Evolutionary conservation across 2,888 invertebrate species (phyloP).

Genomic region (Machimus atricapillus): DNA sequence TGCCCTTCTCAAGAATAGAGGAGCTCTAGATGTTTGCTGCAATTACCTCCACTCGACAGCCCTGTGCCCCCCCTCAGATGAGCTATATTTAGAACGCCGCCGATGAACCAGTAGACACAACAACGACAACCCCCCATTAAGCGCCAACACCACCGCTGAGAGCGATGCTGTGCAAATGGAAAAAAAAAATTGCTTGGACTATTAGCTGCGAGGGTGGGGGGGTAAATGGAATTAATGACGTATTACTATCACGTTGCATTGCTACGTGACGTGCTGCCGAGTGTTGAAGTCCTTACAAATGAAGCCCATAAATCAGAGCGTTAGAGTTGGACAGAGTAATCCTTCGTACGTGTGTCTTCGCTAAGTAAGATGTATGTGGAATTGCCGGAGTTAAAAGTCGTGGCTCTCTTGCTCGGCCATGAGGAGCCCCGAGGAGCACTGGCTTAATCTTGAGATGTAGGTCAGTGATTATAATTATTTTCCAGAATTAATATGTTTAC

Average conservation of each 20-base stretch:
- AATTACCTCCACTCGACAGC: neutral
- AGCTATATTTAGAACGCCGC: neutral
- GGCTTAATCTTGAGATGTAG: slow-evolving; percentile 34
- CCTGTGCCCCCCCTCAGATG: neutral
- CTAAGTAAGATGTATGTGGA: slow-evolving; percentile 39
- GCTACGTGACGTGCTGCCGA: slow-evolving; percentile 31
- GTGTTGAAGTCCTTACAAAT: slow-evolving; percentile 40
- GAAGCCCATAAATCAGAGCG: slow-evolving; percentile 33
- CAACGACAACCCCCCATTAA: neutral
- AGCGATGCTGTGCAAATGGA: neutral
- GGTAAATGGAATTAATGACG: slow-evolving; percentile 38
- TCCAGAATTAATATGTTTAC: slow-evolving; percentile 18
- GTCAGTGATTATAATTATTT: slow-evolving; percentile 38
- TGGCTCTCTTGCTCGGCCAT: neutral
- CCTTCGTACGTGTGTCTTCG: slow-evolving; percentile 34
- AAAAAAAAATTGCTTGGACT: neutral
- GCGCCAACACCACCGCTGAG: neutral
- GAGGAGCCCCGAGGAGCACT: neutral
- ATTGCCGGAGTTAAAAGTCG: slow-evolving; percentile 32
- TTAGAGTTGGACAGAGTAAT: slow-evolving; percentile 30
- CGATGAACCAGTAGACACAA: neutral
- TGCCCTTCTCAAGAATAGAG: neutral
- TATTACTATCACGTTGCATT: slow-evolving; percentile 37
- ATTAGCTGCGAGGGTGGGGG: neutral
- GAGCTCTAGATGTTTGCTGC: neutral